A percentile compares a stretch with the other conserved stretches of the same genome.
Evolutionary conservation across 1,140 invertebrate species (phyloP).

Genomic region (Battus philenor): DNA sequence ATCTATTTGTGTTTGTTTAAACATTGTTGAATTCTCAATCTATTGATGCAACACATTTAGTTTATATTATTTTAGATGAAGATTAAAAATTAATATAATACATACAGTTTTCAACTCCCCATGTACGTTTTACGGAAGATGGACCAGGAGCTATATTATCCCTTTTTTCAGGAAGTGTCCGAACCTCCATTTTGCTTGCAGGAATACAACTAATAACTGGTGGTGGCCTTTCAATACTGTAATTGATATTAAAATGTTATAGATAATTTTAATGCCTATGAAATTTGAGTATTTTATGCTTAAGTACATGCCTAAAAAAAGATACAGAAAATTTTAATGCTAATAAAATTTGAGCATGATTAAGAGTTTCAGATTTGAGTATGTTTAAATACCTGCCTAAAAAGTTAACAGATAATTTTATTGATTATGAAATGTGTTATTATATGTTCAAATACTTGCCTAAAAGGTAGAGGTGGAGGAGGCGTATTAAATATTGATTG

Average conservation of each 20-base stretch:
- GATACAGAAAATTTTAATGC: not conserved
- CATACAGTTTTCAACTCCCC: not conserved
- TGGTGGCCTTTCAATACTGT: not conserved
- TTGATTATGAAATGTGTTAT: not conserved
- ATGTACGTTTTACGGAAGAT: conserved; percentile 1
- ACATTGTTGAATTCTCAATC: not conserved
- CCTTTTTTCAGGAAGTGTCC: not conserved
- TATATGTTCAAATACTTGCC: not conserved
- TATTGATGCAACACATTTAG: not conserved
- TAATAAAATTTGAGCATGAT: not conserved
- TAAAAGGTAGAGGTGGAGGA: conserved; percentile 1
- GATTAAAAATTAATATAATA: not conserved
- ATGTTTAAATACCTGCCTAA: not conserved
- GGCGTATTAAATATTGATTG: not conserved
- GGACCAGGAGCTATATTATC: not conserved
- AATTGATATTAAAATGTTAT: conserved; percentile 3
- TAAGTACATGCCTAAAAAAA: no score
- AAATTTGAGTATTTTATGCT: no score
- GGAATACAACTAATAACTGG: conserved; percentile 1
- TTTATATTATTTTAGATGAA: not conserved
- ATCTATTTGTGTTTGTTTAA: no score
- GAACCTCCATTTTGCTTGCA: conserved; percentile 2
- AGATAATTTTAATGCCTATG: no score
- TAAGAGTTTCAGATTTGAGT: no score
- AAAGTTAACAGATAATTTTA: not conserved